Evolutionary conservation across 2,797 vertebrate genomes (phyloP).

Genomic region (Halcyon smyrnensis): DNA sequence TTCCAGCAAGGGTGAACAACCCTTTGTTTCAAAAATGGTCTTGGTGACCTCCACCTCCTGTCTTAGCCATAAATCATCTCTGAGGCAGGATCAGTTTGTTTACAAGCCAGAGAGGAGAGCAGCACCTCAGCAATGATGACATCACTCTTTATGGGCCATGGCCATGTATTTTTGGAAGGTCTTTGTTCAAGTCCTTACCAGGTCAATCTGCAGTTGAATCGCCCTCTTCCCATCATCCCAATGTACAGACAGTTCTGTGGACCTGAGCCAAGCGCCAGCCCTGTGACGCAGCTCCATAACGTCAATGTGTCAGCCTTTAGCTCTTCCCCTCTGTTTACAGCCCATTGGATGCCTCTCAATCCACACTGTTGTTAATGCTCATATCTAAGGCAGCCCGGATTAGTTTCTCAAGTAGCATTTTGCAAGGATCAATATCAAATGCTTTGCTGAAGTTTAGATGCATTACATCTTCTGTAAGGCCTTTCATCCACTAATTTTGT

Average conservation of each 20-base stretch:
- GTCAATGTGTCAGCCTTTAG: background rate
- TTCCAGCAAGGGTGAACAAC: background rate
- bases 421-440: conserved; percentile 47
- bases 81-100: background rate
- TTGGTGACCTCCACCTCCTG: background rate
- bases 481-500: conserved; percentile 53
- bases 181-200: background rate
- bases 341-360: background rate
- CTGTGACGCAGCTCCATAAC: background rate
- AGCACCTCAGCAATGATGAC: rapidly evolving
- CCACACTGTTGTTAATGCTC: background rate
- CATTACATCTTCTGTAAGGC: conserved; percentile 4
- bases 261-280: background rate
- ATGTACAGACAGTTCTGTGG: background rate
- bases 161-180: background rate
- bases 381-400: background rate
- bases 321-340: background rate
- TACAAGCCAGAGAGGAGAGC: background rate
- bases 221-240: background rate
- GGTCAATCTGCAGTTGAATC: rapidly evolving
- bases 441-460: background rate
- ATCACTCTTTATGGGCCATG: rapidly evolving
- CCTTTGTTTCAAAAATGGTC: background rate
- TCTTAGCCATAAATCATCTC: rapidly evolving
- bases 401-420: conserved; percentile 50